Conservation (phyloP, 2,797 vertebrate species). For the Gymnoscopelus microlampas region DNA sequence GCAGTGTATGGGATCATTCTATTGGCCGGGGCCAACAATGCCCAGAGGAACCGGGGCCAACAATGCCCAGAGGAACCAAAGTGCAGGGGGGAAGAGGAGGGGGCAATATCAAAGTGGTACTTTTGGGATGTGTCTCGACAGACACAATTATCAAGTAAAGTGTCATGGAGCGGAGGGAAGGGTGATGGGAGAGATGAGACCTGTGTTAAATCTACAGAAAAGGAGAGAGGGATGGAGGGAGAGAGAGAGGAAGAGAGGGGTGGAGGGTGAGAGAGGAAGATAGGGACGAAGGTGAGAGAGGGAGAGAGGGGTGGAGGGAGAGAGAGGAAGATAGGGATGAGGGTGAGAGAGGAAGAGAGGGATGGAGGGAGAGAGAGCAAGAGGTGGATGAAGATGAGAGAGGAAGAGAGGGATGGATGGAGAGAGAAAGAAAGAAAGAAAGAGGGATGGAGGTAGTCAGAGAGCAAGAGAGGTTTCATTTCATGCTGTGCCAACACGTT, state of each 20-base stretch:
- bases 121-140: slow-evolving; percentile 1
- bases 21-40: slow-evolving; percentile 76
- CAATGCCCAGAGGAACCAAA: slow-evolving; percentile 80
- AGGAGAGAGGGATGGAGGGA: background rate
- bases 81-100: background rate
- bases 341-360: background rate
- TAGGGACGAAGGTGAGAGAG: slow-evolving; percentile 35
- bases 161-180: no score
- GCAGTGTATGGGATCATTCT: slow-evolving; percentile 67
- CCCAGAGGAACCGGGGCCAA: slow-evolving; percentile 77
- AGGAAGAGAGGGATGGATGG: slow-evolving; percentile 55
- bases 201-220: background rate
- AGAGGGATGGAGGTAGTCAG: slow-evolving; percentile 30
- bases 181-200: background rate
- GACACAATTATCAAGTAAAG: background rate
- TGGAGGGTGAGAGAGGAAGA: background rate
- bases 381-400: no score
- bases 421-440: background rate
- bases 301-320: slow-evolving; percentile 12
- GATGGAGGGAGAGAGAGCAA: slow-evolving; percentile 39
- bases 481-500: slow-evolving; percentile 46
- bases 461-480: slow-evolving; percentile 57
- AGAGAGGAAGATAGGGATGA: background rate
- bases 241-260: background rate
- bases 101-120: background rate